Percentiles rank a stretch among this genome's conserved stretches.
Conservation (phyloP, 2,113 vertebrate species). For the Xiphophorus hellerii region DNA sequence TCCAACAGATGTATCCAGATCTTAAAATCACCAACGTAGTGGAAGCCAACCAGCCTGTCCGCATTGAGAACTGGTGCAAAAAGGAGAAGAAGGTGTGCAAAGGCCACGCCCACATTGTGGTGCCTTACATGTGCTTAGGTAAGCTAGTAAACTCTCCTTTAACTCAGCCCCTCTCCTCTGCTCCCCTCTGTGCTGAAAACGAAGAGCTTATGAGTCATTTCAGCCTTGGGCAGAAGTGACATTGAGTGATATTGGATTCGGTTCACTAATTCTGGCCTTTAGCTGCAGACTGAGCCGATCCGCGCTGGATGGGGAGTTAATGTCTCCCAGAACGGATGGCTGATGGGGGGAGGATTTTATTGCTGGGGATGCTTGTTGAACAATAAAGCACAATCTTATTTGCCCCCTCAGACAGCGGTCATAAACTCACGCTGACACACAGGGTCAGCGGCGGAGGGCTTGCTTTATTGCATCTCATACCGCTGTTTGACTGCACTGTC, state of each 20-base stretch:
- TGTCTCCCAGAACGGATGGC: slow-evolving; percentile 54
- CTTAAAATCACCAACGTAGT: slow-evolving; percentile 97
- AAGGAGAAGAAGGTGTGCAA: slow-evolving; percentile 92
- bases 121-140: slow-evolving; percentile 97
- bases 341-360: slow-evolving; percentile 53
- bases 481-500: slow-evolving; percentile 18
- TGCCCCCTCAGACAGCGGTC: slow-evolving; percentile 59
- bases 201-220: slow-evolving; percentile 32
- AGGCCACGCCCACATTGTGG: slow-evolving; percentile 87
- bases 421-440: slow-evolving; percentile 68
- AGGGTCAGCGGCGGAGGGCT: slow-evolving; percentile 50
- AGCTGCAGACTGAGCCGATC: slow-evolving; percentile 66
- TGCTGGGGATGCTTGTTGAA: slow-evolving; percentile 69
- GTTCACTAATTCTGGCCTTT: slow-evolving; percentile 66
- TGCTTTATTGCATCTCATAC: slow-evolving; percentile 58
- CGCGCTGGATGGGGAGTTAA: slow-evolving; percentile 55
- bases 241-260: slow-evolving; percentile 53
- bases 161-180: slow-evolving; percentile 5
- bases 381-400: slow-evolving; percentile 78
- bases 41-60: slow-evolving; percentile 91
- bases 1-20: slow-evolving; percentile 91
- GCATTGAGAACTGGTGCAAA: slow-evolving; percentile 94
- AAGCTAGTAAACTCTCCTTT: slow-evolving; percentile 62
- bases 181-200: background rate
- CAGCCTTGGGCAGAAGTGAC: slow-evolving; percentile 51